Conservation (phyloP, 2,113 vertebrate genomes). For the Otocyon megalotis region DNA sequence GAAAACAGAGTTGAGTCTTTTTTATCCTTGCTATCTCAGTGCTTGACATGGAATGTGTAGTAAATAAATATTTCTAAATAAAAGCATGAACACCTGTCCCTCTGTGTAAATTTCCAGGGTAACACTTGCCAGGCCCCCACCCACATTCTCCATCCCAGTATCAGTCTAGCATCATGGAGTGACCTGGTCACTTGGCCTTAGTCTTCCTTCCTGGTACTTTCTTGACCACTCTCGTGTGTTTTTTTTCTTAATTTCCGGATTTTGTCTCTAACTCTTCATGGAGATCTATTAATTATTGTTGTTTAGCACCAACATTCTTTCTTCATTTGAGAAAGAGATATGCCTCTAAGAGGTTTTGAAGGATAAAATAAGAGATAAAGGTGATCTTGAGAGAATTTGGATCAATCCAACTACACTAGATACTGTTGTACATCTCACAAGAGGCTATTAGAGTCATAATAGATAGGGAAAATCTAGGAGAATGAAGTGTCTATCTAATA, state of each 20-base stretch:
- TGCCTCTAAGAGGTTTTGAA: not conserved
- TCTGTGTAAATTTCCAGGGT: not conserved
- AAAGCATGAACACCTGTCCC: not conserved
- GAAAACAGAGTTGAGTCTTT: not conserved
- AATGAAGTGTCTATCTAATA: not conserved
- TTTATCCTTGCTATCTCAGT: not conserved
- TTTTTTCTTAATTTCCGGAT: not conserved
- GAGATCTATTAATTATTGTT: not conserved
- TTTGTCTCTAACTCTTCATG: not conserved
- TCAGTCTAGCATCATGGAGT: not conserved
- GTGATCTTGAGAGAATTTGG: not conserved
- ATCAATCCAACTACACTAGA: not conserved
- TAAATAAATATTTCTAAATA: not conserved
- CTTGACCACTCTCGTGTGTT: not conserved
- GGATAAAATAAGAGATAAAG: not conserved
- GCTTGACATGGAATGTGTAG: not conserved
- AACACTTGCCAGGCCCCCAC: not conserved
- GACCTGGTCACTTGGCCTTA: too few species aligned
- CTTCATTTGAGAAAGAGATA: not conserved
- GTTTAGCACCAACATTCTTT: not conserved
- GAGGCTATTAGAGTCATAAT: not conserved
- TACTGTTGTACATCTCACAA: not conserved
- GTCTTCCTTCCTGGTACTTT: not conserved
- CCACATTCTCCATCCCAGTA: accelerated
- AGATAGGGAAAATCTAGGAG: not conserved